Evolutionary conservation across 2,888 invertebrate species (phyloP), one percentile per base, ranked within the genome.

Genomic region (Helobdella robusta): DNA sequence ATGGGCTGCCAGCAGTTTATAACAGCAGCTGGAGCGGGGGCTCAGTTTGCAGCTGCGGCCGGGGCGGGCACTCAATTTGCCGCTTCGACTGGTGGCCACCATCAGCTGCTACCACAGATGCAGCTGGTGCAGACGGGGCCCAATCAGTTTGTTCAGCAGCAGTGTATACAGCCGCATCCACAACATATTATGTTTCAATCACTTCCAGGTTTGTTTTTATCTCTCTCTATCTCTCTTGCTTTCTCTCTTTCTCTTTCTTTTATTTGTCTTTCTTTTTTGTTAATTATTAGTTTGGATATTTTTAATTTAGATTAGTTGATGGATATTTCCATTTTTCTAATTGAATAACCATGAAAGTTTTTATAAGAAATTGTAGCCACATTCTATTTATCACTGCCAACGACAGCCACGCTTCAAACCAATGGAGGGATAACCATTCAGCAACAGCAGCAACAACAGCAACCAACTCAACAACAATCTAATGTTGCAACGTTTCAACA

Each of bases 131-230:
- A 67, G 46, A 44, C 64, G 18, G 64, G 40, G 8, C 65, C 65
- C 1, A 65, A 65, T 40, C 65, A 65, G 50, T 65, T 65, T 60
- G 60, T 65, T 15, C 65, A 59, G 36, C 65, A 65, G 36, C 65
- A 59, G 50, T 65, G 59, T 44, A 23, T 65, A 23, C 65, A 59
- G 25, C n/a, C n/a, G n/a, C n/a, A n/a, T n/a, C n/a, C n/a, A n/a
- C 65, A 65, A 35, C 65, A 59, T 36, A 40, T 65, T 40, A 65
- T 65, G 46, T 65, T 60, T 20, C 65, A 65, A 34, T 48, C 65
- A 20, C 28, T 65, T 23, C 60, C 59, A 25, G 65, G 65, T 65
- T 20, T 35, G 48, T 23, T 20, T 20, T 40, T 40, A 11, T 40
- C 44, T 15, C 44, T 40, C 8, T 40, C 8, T 40, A 8, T 40